Percentiles rank a stretch among this genome's conserved stretches.
These are phyloP conservation scores for Leucoma salicis DNA, from an alignment of 2,888 invertebrate species.

Conservation along the genomic window DNA sequence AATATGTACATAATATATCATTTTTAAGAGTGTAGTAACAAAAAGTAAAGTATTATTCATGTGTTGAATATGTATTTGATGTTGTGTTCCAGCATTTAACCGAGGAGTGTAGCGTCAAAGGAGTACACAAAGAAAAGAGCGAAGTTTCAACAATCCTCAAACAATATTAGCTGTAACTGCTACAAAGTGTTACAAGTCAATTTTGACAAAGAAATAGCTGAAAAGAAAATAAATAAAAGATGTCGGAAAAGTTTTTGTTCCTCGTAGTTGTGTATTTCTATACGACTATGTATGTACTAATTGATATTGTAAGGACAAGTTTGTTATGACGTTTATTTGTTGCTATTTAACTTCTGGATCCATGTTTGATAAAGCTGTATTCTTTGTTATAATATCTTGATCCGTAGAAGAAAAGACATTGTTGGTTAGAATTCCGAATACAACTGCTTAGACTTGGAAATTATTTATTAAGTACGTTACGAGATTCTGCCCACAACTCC, in stretches of 20 bases:
- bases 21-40: no score
- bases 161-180: constrained; percentile 35
- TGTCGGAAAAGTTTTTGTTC: constrained; percentile 7
- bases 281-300: background rate
- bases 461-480: no score
- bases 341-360: background rate
- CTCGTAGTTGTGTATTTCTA: background rate
- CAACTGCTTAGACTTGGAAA: no score
- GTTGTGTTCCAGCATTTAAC: no score
- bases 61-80: no score
- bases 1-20: no score
- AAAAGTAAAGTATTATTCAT: no score
- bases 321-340: background rate
- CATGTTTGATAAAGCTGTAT: background rate
- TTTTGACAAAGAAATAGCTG: constrained; percentile 29
- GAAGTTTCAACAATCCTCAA: constrained; percentile 25
- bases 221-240: constrained; percentile 5
- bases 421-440: no score
- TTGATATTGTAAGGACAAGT: constrained; percentile 3
- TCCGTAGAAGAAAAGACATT: background rate
- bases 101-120: background rate
- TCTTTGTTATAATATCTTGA: background rate
- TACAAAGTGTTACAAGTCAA: constrained; percentile 44
- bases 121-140: constrained; percentile 15
- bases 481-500: no score